phyloP scores from a whole-genome alignment of 2,113 vertebrate species.

The Oncorhynchus masou region DNA sequence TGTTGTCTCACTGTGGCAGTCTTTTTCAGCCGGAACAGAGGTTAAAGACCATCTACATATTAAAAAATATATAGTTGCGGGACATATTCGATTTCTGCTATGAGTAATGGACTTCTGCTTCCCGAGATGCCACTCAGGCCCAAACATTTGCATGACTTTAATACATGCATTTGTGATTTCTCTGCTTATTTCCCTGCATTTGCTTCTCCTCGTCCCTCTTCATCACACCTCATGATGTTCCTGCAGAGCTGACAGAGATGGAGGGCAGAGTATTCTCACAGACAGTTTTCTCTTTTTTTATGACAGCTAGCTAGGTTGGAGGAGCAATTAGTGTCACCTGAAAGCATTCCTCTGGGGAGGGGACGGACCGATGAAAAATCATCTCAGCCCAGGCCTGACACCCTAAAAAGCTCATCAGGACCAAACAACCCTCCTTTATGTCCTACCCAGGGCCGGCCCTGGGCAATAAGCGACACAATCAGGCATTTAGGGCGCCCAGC shows the following conservation, averaged over 20 bases:
- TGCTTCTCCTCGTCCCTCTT: slow-evolving; percentile 43
- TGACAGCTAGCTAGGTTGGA: slow-evolving; percentile 67
- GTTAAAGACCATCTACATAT: slow-evolving; percentile 18
- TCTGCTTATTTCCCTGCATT: slow-evolving; percentile 37
- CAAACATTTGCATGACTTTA: slow-evolving; percentile 64
- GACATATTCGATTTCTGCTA: slow-evolving; percentile 29
- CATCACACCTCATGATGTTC: slow-evolving; percentile 33
- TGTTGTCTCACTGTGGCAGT: neutral
- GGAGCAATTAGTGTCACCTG: slow-evolving; percentile 78
- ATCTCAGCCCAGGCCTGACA: slow-evolving; percentile 62
- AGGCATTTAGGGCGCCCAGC: too few relatives aligned
- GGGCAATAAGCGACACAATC: too few relatives aligned
- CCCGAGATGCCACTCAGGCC: slow-evolving; percentile 22
- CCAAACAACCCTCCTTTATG: slow-evolving; percentile 20
- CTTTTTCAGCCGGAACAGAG: neutral
- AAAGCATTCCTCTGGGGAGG: slow-evolving; percentile 65
- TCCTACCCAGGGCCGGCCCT: slow-evolving; percentile 39
- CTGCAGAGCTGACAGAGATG: slow-evolving; percentile 37
- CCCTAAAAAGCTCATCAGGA: slow-evolving; percentile 45
- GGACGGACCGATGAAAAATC: slow-evolving; percentile 62
- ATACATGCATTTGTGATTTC: slow-evolving; percentile 61
- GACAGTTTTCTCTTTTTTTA: slow-evolving; percentile 38
- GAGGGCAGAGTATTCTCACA: slow-evolving; percentile 52
- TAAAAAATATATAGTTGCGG: slow-evolving; percentile 27
- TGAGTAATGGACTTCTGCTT: slow-evolving; percentile 40